These are phyloP conservation scores for Myodes glareolus DNA, from an alignment of 2,113 vertebrate genomes.

Conservation along the genomic window DNA sequence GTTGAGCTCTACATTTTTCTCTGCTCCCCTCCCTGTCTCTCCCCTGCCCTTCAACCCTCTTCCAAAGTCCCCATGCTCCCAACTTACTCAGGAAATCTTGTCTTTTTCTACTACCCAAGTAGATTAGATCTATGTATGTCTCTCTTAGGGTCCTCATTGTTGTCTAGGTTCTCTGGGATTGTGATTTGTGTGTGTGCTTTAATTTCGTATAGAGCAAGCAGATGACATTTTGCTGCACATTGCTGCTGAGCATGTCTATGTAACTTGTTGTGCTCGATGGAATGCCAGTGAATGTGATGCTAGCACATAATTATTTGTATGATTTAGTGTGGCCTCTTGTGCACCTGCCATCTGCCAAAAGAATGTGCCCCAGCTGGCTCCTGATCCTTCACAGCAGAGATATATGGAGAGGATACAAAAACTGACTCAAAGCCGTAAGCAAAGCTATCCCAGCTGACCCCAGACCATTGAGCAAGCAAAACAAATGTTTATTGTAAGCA, in stretches of 20 bases:
- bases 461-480: slow-evolving; percentile 41
- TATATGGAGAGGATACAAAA: slow-evolving; percentile 17
- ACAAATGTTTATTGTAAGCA: slow-evolving; percentile 37
- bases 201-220: slow-evolving; percentile 1
- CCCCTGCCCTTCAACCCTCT: too few relatives aligned
- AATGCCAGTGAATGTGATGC: slow-evolving; percentile 34
- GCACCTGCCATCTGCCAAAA: slow-evolving; percentile 48
- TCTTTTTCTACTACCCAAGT: too few relatives aligned
- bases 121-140: too few relatives aligned
- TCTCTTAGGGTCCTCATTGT: too few relatives aligned
- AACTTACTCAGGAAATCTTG: too few relatives aligned
- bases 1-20: too few relatives aligned
- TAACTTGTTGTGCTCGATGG: slow-evolving; percentile 6
- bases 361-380: slow-evolving; percentile 30
- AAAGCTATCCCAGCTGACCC: neutral
- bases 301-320: slow-evolving; percentile 53
- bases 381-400: slow-evolving; percentile 1
- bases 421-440: slow-evolving; percentile 12
- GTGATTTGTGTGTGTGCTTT: too few relatives aligned
- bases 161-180: too few relatives aligned
- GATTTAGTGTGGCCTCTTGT: slow-evolving; percentile 53
- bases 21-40: too few relatives aligned
- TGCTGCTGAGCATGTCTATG: neutral
- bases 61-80: too few relatives aligned
- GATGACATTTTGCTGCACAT: slow-evolving; percentile 12